Evolutionary conservation across 2,888 invertebrate genomes (phyloP).

Genomic region (Choristoneura rosaceana): DNA sequence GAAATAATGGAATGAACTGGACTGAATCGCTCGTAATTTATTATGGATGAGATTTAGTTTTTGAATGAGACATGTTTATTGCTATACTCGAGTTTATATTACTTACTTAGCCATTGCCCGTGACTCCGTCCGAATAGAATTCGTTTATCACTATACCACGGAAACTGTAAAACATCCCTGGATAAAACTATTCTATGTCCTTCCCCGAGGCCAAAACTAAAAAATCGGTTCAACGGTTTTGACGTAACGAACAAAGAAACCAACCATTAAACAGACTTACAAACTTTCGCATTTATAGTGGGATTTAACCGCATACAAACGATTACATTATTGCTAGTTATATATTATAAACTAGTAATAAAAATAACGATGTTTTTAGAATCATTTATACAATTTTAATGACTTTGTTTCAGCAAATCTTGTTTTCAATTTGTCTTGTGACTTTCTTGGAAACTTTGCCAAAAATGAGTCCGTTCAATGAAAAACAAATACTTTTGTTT

Average conservation of each 20-base stretch:
- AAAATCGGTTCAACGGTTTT: too few relatives aligned
- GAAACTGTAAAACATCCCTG: too few relatives aligned
- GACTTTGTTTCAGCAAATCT: conserved; percentile 29
- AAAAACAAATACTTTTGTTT: background rate
- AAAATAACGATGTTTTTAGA: conserved; percentile 24
- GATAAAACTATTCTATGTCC: too few relatives aligned
- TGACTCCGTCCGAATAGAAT: too few relatives aligned
- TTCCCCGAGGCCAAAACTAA: too few relatives aligned
- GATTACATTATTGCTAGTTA: conserved; percentile 12
- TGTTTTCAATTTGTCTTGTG: conserved; percentile 55
- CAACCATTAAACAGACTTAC: too few relatives aligned
- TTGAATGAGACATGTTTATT: conserved; percentile 17
- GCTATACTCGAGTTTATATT: conserved; percentile 3
- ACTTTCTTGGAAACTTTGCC: conserved; percentile 61
- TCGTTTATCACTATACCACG: too few relatives aligned
- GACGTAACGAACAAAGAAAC: too few relatives aligned
- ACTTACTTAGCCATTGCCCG: background rate
- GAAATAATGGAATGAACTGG: conserved; percentile 16
- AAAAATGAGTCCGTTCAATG: conserved; percentile 49
- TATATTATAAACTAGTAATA: conserved; percentile 8
- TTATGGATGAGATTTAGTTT: conserved; percentile 13
- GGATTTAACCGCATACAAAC: conserved; percentile 19
- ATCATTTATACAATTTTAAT: conserved; percentile 28
- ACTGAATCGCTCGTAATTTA: conserved; percentile 7
- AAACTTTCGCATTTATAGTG: too few relatives aligned